Base-by-base conservation (phyloP, 2,797 vertebrate genomes). In the Garrulus glandarius region DNA sequence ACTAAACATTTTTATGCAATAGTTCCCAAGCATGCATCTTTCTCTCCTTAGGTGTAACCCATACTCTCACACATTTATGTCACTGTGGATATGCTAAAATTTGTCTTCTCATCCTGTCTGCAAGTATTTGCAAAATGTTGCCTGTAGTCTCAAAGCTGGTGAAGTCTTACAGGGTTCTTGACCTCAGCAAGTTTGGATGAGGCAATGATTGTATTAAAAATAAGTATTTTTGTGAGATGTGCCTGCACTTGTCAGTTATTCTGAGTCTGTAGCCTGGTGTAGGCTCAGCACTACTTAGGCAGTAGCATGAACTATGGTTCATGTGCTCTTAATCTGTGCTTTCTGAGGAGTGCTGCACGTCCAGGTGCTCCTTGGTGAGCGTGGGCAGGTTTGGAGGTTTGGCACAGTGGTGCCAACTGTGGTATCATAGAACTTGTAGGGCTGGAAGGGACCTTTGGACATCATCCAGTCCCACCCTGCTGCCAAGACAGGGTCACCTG, bases 221-320 rank as follows among this genome's bases (percentile, higher is more conserved):
- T 3, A 13, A 30, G 3, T 80, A 2, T 30, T 72, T 81, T 53
- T 0, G 0, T 36, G 11, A 57, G 61, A 26, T 32, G 6, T 50
- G 30, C 20, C 34, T 53, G 75, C 67, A 18, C 9, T 21, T 56
- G 44, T 49, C 15, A 5, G 12, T n/a, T 74, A 15, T 16, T 53
- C 30, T 14, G 65, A 57, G 57, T 7, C 64, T 32, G 0, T 29
- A 19, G 39, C 11, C 26, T 44, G 23, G 78, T 52, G 49, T 26
- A 32, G 56, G 32, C 56, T 77, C 11, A n/a, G 52, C 27, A 1
- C 24, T 70, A 0, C 32, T 82, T 32, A 15, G 13, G 5, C 44
- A 23, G 52, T 5, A 44, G 43, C 9, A 2, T 13, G 50, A 76
- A 3, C 55, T 78, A 1, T 3, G 7, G 20, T 69, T 34, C 3